A percentile compares a stretch with the other conserved stretches of the same genome.
Conservation (phyloP, 2,113 vertebrate species). For the Hypocryptadius cinnamomeus region DNA sequence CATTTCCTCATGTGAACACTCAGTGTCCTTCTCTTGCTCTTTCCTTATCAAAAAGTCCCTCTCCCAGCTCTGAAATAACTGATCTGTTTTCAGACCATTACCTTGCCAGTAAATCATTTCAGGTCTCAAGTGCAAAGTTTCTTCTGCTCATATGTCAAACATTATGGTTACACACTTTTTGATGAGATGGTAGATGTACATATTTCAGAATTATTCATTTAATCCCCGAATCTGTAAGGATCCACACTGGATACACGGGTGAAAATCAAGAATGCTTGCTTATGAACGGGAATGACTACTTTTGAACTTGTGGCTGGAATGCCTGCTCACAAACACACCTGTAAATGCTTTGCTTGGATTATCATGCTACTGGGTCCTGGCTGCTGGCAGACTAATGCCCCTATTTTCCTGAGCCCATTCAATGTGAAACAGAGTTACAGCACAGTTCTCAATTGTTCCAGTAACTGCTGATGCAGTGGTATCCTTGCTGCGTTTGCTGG, state of each 20-base stretch:
- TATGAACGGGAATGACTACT: background rate
- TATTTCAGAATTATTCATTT: background rate
- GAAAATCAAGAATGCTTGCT: background rate
- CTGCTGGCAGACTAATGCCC: background rate
- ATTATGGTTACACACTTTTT: background rate
- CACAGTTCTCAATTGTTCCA: background rate
- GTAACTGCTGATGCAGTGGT: background rate
- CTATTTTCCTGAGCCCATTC: background rate
- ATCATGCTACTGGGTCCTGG: background rate
- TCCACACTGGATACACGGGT: background rate
- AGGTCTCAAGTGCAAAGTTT: background rate
- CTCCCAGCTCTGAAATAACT: background rate
- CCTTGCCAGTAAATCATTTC: background rate
- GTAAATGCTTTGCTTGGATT: background rate
- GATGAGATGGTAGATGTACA: accelerated
- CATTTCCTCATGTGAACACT: background rate
- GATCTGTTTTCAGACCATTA: background rate
- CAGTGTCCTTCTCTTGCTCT: background rate
- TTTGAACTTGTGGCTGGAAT: background rate
- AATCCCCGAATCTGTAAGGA: background rate
- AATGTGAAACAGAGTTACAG: background rate
- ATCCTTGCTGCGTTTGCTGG: background rate
- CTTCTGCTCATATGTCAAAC: background rate
- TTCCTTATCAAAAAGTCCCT: background rate
- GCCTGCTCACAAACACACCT: background rate